Evolutionary conservation across 2,797 vertebrate genomes (phyloP), one percentile per base, ranked within the genome.

Genomic region (Chaetodon trifasciatus): DNA sequence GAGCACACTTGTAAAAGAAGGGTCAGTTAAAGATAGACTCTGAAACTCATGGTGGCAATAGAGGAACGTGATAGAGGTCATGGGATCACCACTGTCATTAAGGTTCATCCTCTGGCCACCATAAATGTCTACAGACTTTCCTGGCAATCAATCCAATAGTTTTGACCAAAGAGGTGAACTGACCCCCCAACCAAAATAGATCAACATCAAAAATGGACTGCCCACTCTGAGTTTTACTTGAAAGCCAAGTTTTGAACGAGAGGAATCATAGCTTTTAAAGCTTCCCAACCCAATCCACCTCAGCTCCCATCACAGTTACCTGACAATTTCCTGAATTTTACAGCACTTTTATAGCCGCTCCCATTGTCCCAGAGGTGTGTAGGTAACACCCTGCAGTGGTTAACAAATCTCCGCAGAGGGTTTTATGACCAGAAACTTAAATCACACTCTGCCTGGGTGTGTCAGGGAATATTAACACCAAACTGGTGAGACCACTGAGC

Each of bases 251-350:
- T 64, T 7, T 60, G 40, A 62, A 62, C 1, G 67, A 68, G 60
- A 72, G 50, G 13, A 56, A 79, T 63, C 49, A 47, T 37, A 47
- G 55, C 35, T 46, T 32, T 17, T 21, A 13, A 74, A 58, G n/a
- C 62, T 88, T 62, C 60, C 50, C 13, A 65, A 64, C 19, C 46
- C 32, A 73, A 40, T 80, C 40, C 56, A 47, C 79, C 56, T 24
- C 63, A 70, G 50, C 74, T 81, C 40, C 57, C 44, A 72, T 91
- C 73, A 52, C 79, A 76, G 78, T 49, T 73, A 85, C 82, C 69
- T 86, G 86, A 89, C 88, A 69, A 89, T 85, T 63, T 93, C 91
- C 92, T 91, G 88, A 61, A 74, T 74, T 94, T 94, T 90, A 91
- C 76, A 46, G 71, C 76, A n/a, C 70, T 85, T 93, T 93, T 91